Evolutionary conservation across 2,113 vertebrate species (phyloP), one percentile per base, ranked within the genome.

Genomic region (Megalops atlanticus): DNA sequence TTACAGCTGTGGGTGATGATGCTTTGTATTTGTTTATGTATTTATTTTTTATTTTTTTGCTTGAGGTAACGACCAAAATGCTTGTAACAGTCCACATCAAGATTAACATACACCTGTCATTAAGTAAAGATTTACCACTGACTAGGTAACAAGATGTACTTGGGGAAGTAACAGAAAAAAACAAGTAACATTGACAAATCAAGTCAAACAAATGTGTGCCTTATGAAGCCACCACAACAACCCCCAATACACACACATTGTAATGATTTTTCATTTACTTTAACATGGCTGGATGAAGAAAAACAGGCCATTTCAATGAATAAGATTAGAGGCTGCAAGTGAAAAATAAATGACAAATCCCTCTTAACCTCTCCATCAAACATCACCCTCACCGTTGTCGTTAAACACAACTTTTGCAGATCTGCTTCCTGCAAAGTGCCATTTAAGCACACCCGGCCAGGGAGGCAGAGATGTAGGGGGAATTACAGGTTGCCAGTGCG

Each of bases 401-500:
- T 97, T 97, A 98, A 97, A 97, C 95, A 94, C 95, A 98, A 98
- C 97, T 98, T 79, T 93, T 94, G 93, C 92, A 94, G 96, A 96
- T 98, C 96, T 95, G 96, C 96, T 98, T 97, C 96, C 96, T 96
- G 96, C 96, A 98, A 97, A 96, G 96, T 97, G 96, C 95, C 94
- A 98, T 98, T 99, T 99, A 98, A 98, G 95, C 95, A 96, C 73
- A 95, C 94, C 94, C 94, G 93, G 89, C 95, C 96, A 96, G 97
- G 95, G 95, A 95, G 94, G 95, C 95, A 96, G 96, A 92, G 91
- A 94, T 93, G 93, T 87, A 84, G 88, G 85, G 92, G 70, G 95
- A 99, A 98, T 99, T 98, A 98, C 97, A 97, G 98, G 97, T 97
- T 99, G 98, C 96, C 97, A 98, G 92, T 84, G 89, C 85, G 87